Percentiles rank a stretch among this genome's conserved stretches.
These are phyloP conservation scores for Dyspetes luteomarginatus DNA, from an alignment of 2,888 invertebrate genomes.

Conservation along the genomic window DNA sequence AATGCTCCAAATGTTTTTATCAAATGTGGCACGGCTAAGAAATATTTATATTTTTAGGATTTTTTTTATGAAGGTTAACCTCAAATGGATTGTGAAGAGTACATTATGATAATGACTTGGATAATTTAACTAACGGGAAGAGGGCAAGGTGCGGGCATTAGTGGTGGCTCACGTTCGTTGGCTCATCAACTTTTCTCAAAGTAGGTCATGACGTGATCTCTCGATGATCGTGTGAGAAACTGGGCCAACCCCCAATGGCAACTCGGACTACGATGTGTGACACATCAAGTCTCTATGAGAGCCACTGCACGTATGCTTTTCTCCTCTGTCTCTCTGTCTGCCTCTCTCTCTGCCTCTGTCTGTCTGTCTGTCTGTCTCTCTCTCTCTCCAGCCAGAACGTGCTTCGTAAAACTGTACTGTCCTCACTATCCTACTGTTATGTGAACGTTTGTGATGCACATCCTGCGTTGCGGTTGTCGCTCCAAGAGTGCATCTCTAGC, in stretches of 20 bases:
- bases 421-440: constrained; percentile 21
- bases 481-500: constrained; percentile 29
- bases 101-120: constrained; percentile 18
- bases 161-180: constrained; percentile 52
- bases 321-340: constrained; percentile 12
- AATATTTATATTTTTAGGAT: no score
- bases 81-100: not conserved
- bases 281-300: constrained; percentile 35
- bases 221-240: constrained; percentile 66
- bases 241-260: constrained; percentile 59
- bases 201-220: constrained; percentile 66
- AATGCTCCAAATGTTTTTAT: no score
- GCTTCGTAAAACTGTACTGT: constrained; percentile 11
- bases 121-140: not conserved
- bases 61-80: not conserved
- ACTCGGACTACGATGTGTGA: not conserved
- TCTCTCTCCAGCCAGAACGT: constrained; percentile 24
- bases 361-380: constrained; percentile 4
- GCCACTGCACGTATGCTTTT: constrained; percentile 29
- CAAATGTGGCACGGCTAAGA: not conserved
- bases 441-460: constrained; percentile 29
- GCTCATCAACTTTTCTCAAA: constrained; percentile 56
- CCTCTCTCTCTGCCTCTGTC: constrained; percentile 3
- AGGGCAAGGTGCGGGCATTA: constrained; percentile 25
- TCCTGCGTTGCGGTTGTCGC: constrained; percentile 51